Conservation (phyloP, 2,797 vertebrate species). For the Rhinogobio ventralis region DNA sequence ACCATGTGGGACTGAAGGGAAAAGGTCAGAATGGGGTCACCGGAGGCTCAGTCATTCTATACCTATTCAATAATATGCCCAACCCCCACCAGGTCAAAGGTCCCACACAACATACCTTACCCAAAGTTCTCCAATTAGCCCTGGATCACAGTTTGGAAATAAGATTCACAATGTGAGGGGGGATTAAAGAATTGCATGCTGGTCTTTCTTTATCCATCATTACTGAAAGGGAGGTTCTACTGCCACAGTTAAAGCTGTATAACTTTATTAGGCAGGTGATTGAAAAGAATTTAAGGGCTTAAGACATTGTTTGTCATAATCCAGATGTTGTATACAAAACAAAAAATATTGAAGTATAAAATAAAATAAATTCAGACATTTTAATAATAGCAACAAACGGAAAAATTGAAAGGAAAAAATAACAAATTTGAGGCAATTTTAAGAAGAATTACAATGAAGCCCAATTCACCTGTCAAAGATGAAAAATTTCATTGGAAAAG, state of each 20-base stretch:
- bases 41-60: constrained; percentile 74
- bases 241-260: background rate
- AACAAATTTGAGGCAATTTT: constrained; percentile 73
- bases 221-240: background rate
- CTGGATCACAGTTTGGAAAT: constrained; percentile 61
- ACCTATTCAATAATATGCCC: constrained; percentile 77
- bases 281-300: constrained; percentile 6
- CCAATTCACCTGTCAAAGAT: constrained; percentile 82
- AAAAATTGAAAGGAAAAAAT: constrained; percentile 65
- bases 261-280: background rate
- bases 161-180: constrained; percentile 22
- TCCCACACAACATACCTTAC: constrained; percentile 69
- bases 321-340: background rate
- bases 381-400: constrained; percentile 1
- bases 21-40: constrained; percentile 73
- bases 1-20: constrained; percentile 71
- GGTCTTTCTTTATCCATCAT: background rate
- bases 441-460: constrained; percentile 79
- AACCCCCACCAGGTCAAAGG: constrained; percentile 69
- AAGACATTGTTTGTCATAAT: background rate
- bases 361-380: background rate
- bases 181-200: constrained; percentile 34
- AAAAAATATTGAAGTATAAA: background rate
- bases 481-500: constrained; percentile 81
- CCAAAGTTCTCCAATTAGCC: constrained; percentile 68